Conservation (phyloP, 2,888 invertebrate species). For the Latrodectus elegans region DNA sequence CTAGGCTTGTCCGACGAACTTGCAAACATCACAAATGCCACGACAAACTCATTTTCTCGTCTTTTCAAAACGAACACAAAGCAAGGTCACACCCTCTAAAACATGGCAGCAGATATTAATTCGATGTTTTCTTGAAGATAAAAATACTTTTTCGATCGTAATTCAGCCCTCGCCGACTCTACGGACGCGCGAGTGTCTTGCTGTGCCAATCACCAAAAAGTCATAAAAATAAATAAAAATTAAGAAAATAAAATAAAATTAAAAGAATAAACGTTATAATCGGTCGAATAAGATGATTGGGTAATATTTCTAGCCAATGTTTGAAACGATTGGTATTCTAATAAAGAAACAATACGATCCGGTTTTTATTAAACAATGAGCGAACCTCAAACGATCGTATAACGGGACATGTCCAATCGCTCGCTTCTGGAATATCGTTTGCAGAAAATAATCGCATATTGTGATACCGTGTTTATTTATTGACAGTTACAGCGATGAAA, state of each 20-base stretch:
- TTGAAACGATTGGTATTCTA: conserved; percentile 16
- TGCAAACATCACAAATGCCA: background rate
- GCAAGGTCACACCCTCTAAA: conserved; percentile 25
- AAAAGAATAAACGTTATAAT: conserved; percentile 5
- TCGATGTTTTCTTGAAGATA: background rate
- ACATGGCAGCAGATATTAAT: background rate
- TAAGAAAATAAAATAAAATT: background rate
- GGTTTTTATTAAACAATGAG: conserved; percentile 21
- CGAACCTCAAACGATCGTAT: conserved; percentile 1
- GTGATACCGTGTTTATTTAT: no score
- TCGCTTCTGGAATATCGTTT: conserved; percentile 1
- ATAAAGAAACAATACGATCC: background rate
- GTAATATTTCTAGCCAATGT: conserved; percentile 14
- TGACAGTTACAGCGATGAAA: no score
- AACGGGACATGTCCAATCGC: conserved; percentile 10
- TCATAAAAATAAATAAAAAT: conserved; percentile 1
- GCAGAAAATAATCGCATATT: conserved; percentile 1
- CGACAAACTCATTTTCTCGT: background rate
- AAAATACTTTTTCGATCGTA: conserved; percentile 14
- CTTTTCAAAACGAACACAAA: conserved; percentile 11
- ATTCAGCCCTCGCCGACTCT: background rate
- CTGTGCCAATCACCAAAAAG: conserved; percentile 17
- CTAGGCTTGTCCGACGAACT: background rate
- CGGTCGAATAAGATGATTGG: conserved; percentile 12
- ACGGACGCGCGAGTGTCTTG: conserved; percentile 14